A percentile compares a stretch with the other conserved stretches of the same genome.
phyloP scores from a whole-genome alignment of 2,797 vertebrate genomes.

The Rhynchonycteris naso region DNA sequence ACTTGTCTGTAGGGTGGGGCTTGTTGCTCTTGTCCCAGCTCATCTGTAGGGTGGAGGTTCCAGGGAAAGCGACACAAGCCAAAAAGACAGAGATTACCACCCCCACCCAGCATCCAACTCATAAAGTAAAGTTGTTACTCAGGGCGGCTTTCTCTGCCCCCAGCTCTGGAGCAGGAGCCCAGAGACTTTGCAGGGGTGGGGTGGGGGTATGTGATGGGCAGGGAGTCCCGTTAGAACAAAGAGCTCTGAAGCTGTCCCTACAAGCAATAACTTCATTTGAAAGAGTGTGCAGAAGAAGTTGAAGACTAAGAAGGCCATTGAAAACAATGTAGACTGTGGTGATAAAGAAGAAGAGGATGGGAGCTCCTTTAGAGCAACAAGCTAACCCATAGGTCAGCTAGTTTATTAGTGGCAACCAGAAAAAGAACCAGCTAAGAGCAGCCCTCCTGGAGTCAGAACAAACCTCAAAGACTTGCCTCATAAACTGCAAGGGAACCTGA shows the following conservation, averaged over 20 bases:
- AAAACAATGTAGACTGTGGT: neutral
- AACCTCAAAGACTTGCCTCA: slow-evolving; percentile 16
- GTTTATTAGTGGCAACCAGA: neutral
- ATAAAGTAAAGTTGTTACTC: neutral
- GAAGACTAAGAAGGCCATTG: neutral
- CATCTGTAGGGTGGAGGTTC: neutral
- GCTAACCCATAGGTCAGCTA: neutral
- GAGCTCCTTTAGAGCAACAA: neutral
- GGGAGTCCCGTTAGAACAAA: neutral
- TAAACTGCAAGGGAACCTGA: neutral
- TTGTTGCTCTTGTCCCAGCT: neutral
- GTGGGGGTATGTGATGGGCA: neutral
- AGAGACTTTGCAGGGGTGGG: neutral
- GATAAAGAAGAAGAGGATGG: neutral
- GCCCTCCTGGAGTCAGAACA: neutral
- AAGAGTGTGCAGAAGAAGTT: neutral
- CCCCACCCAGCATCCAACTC: neutral
- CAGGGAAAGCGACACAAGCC: neutral
- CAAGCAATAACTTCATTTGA: neutral
- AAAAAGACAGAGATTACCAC: neutral
- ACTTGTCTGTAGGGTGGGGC: neutral
- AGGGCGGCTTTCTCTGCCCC: neutral
- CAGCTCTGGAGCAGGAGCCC: neutral
- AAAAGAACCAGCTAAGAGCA: neutral
- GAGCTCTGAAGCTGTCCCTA: neutral